Evolutionary conservation across 2,113 vertebrate genomes (phyloP).

Genomic region (Dryoscopus gambensis): DNA sequence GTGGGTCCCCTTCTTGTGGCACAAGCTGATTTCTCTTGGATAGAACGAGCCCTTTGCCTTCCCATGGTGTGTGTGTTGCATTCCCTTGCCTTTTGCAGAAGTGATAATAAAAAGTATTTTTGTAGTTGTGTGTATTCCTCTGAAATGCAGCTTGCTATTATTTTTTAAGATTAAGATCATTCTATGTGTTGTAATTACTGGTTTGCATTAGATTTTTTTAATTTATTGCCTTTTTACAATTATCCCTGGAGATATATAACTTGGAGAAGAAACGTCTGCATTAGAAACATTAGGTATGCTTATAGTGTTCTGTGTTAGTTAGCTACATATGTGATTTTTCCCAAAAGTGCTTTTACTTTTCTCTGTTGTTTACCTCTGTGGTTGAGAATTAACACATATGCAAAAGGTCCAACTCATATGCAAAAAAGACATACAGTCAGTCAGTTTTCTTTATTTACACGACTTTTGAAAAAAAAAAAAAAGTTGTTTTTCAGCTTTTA

Average conservation of each 20-base stretch:
- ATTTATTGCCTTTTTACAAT: constrained; percentile 84
- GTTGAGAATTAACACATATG: constrained; percentile 54
- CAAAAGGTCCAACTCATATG: constrained; percentile 14
- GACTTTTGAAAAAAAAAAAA: neutral
- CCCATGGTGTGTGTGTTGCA: neutral
- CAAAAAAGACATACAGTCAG: neutral
- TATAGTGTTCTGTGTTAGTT: constrained; percentile 81
- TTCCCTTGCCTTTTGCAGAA: neutral
- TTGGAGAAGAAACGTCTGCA: constrained; percentile 85
- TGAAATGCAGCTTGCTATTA: constrained; percentile 37
- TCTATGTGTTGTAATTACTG: constrained; percentile 66
- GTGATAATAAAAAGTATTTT: neutral
- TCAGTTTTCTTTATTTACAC: neutral
- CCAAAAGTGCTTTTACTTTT: constrained; percentile 74
- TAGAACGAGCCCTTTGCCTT: neutral
- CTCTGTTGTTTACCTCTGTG: constrained; percentile 75
- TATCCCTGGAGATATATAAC: constrained; percentile 82
- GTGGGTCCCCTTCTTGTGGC: neutral
- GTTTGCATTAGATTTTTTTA: constrained; percentile 79
- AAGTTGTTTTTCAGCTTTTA: neutral
- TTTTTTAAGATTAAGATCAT: constrained; percentile 52
- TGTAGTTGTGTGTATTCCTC: constrained; percentile 39
- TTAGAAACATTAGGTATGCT: constrained; percentile 87
- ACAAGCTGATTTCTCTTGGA: neutral
- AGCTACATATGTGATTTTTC: constrained; percentile 79